A percentile compares a stretch with the other conserved stretches of the same genome.
These are phyloP conservation scores for Henricia sp. DNA, from an alignment of 53 echinoderm and acorn worm species.

Conservation along the genomic window DNA sequence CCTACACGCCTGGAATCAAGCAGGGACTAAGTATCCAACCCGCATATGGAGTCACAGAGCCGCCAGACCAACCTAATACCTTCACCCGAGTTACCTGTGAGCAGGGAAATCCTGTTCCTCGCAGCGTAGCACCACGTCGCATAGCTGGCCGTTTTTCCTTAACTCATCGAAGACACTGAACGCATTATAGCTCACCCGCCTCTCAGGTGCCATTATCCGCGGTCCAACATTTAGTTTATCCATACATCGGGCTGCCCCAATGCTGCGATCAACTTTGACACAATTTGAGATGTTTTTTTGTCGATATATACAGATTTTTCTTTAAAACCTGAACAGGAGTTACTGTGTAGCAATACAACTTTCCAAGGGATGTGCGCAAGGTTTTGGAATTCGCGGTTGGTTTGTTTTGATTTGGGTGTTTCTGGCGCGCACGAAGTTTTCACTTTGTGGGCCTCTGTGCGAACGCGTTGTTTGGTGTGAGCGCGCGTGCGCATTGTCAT, in stretches of 20 bases:
- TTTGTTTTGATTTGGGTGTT: slow-evolving; percentile 26
- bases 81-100: slow-evolving; percentile 76
- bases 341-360: not conserved
- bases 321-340: not conserved
- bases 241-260: not conserved
- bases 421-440: slow-evolving; percentile 22
- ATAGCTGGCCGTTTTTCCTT: slow-evolving; percentile 80
- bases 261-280: no score
- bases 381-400: not conserved
- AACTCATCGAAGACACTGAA: slow-evolving; percentile 88
- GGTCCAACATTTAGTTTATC: not conserved
- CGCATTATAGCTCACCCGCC: slow-evolving; percentile 58
- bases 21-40: no score
- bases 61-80: no score
- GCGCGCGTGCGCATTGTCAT: no score
- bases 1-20: no score
- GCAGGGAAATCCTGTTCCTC: slow-evolving; percentile 92
- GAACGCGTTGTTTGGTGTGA: not conserved
- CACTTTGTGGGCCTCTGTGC: not conserved
- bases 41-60: no score
- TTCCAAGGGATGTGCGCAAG: not conserved
- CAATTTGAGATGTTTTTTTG: no score
- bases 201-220: slow-evolving; percentile 33
- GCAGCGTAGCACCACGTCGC: slow-evolving; percentile 85
- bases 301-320: no score